phyloP scores from a whole-genome alignment of 1,140 invertebrate species.

The Drosophila bocqueti region DNA sequence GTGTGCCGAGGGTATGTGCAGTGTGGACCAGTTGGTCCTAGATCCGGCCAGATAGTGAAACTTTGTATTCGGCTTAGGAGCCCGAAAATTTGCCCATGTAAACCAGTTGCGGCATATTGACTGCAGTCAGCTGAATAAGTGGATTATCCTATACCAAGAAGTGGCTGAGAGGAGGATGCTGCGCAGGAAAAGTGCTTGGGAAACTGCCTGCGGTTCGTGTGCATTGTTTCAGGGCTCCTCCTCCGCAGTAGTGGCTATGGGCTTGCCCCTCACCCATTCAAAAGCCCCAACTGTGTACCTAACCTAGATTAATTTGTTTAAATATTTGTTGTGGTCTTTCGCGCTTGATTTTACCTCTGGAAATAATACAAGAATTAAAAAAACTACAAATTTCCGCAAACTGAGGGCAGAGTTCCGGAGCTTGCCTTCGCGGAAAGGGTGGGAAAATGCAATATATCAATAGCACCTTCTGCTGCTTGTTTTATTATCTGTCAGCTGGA shows the following conservation, averaged over 20 bases:
- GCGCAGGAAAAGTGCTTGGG: neutral
- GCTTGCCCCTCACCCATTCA: neutral
- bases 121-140: slow-evolving; percentile 57
- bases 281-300: neutral
- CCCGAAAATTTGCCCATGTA: slow-evolving; percentile 63
- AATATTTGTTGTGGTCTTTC: neutral
- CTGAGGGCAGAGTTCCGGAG: neutral
- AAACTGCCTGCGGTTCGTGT: slow-evolving; percentile 30
- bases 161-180: no score
- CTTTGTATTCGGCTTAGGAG: slow-evolving; percentile 55
- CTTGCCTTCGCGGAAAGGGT: neutral
- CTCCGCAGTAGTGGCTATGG: neutral
- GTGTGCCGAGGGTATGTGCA: neutral
- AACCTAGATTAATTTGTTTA: slow-evolving; percentile 24
- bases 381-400: neutral
- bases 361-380: neutral
- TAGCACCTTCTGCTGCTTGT: neutral
- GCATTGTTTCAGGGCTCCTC: slow-evolving; percentile 1
- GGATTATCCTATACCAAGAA: slow-evolving; percentile 34
- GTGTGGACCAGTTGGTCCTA: slow-evolving; percentile 21
- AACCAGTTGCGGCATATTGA: slow-evolving; percentile 62
- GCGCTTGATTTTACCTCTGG: neutral
- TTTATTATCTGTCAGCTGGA: slow-evolving; percentile 34
- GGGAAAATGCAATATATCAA: slow-evolving; percentile 22
- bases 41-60: slow-evolving; percentile 35